Percentiles rank a stretch among this genome's conserved stretches.
These are phyloP conservation scores for Acrobasis suavella DNA, from an alignment of 2,888 invertebrate genomes.

Conservation along the genomic window DNA sequence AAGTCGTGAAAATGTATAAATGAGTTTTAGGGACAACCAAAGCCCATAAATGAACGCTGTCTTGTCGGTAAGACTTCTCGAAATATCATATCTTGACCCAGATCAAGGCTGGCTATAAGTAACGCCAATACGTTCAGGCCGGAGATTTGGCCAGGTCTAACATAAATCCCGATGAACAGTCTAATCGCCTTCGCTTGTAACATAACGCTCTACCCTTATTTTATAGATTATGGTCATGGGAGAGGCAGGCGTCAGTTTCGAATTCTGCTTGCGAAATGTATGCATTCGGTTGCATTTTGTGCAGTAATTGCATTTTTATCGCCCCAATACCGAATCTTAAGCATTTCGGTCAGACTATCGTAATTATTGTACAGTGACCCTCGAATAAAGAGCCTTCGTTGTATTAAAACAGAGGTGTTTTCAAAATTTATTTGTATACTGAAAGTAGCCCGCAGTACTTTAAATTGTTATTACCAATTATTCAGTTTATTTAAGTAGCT, in stretches of 20 bases:
- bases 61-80: no score
- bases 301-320: conserved; percentile 49
- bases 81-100: no score
- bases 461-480: conserved; percentile 14
- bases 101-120: no score
- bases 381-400: not conserved
- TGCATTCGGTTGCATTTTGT: conserved; percentile 27
- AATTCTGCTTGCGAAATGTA: conserved; percentile 45
- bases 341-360: conserved; percentile 35
- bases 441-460: not conserved
- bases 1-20: no score
- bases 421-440: not conserved
- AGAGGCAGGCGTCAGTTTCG: conserved; percentile 32
- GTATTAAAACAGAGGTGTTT: not conserved
- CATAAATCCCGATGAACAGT: not conserved
- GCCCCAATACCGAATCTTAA: conserved; percentile 43
- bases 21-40: no score
- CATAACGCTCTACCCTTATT: conserved; percentile 15
- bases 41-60: no score
- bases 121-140: no score
- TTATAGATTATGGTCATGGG: conserved; percentile 29
- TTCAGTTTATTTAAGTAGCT: conserved; percentile 17
- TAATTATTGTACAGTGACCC: conserved; percentile 32
- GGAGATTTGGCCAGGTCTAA: no score
- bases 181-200: conserved; percentile 9